A percentile compares a stretch with the other conserved stretches of the same genome.
Evolutionary conservation across 1,140 invertebrate genomes (phyloP).

Genomic region (Catajapyx aquilonaris): DNA sequence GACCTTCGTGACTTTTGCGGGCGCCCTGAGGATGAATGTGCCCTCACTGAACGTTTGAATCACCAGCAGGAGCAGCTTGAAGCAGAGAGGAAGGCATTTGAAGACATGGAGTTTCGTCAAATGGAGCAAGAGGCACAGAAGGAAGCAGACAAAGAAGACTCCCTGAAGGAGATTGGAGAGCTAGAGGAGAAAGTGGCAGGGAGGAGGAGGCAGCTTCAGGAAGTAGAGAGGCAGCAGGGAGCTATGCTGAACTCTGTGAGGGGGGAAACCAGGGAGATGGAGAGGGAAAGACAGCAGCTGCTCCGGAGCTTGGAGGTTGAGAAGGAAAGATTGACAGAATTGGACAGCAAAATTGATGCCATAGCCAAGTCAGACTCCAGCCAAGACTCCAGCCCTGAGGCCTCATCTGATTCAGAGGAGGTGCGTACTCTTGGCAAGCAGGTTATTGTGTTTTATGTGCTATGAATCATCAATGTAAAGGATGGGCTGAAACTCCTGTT

Average conservation of each 20-base stretch:
- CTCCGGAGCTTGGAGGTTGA: slow-evolving; percentile 25
- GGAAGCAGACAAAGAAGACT: slow-evolving; percentile 46
- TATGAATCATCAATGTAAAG: too few relatives aligned
- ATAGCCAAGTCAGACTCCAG: too few relatives aligned
- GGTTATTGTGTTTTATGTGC: too few relatives aligned
- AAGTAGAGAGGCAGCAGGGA: slow-evolving; percentile 39
- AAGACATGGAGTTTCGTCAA: slow-evolving; percentile 84
- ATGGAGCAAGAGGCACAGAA: slow-evolving; percentile 72
- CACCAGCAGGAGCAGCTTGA: slow-evolving; percentile 29
- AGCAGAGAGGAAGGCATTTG: slow-evolving; percentile 38
- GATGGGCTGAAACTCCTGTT: too few relatives aligned
- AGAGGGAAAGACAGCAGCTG: slow-evolving; percentile 27
- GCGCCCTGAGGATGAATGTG: slow-evolving; percentile 25
- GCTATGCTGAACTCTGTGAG: slow-evolving; percentile 33
- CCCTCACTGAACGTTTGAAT: slow-evolving; percentile 33
- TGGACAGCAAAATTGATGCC: too few relatives aligned
- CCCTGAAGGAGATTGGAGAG: slow-evolving; percentile 50
- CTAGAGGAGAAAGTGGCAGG: slow-evolving; percentile 38
- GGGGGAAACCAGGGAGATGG: slow-evolving; percentile 37
- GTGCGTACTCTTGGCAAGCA: slow-evolving; percentile 9
- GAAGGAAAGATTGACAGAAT: too few relatives aligned
- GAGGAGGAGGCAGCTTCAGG: slow-evolving; percentile 34
- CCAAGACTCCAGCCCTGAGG: slow-evolving; percentile 12
- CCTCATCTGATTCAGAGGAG: slow-evolving; percentile 15
- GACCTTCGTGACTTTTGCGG: too few relatives aligned